phyloP scores from a whole-genome alignment of 2,113 vertebrate species.

The Osmerus mordax region DNA sequence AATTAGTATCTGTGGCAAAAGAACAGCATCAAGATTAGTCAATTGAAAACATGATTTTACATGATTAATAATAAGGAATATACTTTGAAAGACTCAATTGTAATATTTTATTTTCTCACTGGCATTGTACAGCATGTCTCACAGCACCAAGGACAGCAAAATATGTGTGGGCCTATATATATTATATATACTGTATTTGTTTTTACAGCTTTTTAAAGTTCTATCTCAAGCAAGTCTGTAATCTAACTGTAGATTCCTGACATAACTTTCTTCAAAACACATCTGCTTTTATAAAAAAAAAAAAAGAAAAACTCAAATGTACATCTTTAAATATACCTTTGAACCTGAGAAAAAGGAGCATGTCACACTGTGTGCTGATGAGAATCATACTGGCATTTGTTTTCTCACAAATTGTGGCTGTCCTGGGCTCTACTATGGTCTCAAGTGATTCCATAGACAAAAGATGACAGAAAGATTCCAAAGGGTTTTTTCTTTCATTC shows the following conservation, averaged over 20 bases:
- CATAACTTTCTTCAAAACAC: constrained; percentile 33
- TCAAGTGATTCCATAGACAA: constrained; percentile 49
- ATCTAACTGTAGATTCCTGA: background rate
- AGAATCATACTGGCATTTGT: constrained; percentile 45
- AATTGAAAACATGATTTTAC: constrained; percentile 14
- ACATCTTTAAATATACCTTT: constrained; percentile 62
- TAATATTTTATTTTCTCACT: constrained; percentile 13
- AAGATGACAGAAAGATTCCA: constrained; percentile 53
- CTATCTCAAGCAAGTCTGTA: background rate
- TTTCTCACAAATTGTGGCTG: constrained; percentile 51
- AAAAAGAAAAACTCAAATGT: constrained; percentile 71
- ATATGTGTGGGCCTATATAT: too few relatives aligned
- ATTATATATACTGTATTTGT: background rate
- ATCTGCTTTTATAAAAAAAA: constrained; percentile 60
- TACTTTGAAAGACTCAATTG: constrained; percentile 1
- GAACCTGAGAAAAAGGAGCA: constrained; percentile 73
- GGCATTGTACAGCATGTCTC: background rate
- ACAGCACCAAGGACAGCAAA: constrained; percentile 15
- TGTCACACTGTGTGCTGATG: constrained; percentile 60
- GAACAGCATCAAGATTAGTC: background rate
- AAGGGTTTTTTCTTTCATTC: constrained; percentile 38
- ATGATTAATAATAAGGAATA: constrained; percentile 6
- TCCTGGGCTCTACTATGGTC: constrained; percentile 52
- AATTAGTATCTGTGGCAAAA: background rate
- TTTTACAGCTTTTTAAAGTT: constrained; percentile 19